phyloP scores from a whole-genome alignment of 2,888 invertebrate genomes.

The Drosophila mettleri region DNA sequence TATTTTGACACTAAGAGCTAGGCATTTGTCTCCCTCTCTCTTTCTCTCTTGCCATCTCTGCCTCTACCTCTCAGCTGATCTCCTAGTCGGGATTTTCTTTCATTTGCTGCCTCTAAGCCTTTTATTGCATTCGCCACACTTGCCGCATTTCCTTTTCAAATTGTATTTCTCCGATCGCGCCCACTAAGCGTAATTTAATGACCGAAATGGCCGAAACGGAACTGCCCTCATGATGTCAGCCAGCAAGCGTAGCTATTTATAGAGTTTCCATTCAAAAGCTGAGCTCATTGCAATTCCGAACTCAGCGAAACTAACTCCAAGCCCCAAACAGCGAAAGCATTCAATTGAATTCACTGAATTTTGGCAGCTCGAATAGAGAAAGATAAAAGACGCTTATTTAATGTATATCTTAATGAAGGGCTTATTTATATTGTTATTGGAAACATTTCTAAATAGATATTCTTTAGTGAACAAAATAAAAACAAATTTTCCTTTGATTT shows the following conservation, averaged over 20 bases:
- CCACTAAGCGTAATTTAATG: constrained; percentile 64
- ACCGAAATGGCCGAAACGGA: constrained; percentile 24
- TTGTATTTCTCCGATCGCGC: constrained; percentile 31
- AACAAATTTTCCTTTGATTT: too few relatives aligned
- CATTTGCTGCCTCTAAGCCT: constrained; percentile 61
- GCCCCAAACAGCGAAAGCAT: constrained; percentile 3
- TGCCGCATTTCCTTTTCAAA: constrained; percentile 57
- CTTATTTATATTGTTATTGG: neutral
- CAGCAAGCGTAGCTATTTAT: constrained; percentile 29
- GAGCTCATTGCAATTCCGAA: constrained; percentile 30
- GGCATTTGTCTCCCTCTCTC: constrained; percentile 2
- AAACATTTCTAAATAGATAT: neutral
- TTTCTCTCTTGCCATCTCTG: neutral
- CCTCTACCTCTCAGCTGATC: constrained; percentile 6
- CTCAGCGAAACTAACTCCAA: neutral
- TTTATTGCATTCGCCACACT: constrained; percentile 69
- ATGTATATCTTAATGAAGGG: too few relatives aligned
- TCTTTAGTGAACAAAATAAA: too few relatives aligned
- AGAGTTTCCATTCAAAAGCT: constrained; percentile 16
- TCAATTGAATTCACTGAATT: neutral
- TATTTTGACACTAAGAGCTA: constrained; percentile 76
- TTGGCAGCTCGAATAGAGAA: neutral
- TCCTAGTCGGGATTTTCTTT: constrained; percentile 41
- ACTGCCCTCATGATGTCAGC: constrained; percentile 21
- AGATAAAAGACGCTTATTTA: neutral